Conservation (phyloP, 1,140 invertebrate species). For the Bombus confusus region DNA sequence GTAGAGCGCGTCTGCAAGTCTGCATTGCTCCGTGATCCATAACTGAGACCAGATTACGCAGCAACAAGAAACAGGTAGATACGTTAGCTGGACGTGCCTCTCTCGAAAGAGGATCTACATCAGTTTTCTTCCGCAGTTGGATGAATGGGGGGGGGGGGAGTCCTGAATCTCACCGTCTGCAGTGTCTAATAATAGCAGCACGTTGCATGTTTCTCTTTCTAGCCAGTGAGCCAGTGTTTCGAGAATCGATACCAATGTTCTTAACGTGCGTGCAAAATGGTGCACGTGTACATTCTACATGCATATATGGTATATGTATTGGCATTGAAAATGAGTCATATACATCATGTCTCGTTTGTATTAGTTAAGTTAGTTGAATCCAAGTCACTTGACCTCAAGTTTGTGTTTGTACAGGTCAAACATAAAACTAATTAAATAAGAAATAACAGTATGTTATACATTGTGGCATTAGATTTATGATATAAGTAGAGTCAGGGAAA, state of each 20-base stretch:
- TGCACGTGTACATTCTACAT: not conserved
- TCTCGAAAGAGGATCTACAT: constrained; percentile 12
- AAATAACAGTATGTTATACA: too few relatives aligned
- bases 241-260: not conserved
- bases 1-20: not conserved
- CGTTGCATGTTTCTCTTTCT: constrained; percentile 2
- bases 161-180: constrained; percentile 26
- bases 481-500: too few relatives aligned
- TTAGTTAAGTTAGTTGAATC: not conserved
- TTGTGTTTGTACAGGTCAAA: too few relatives aligned
- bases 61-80: constrained; percentile 23
- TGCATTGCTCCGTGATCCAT: constrained; percentile 20
- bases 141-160: constrained; percentile 1
- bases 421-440: too few relatives aligned
- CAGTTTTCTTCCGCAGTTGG: constrained; percentile 32
- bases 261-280: not conserved
- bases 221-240: not conserved
- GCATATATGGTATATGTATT: not conserved
- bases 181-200: constrained; percentile 15
- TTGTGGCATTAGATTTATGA: too few relatives aligned
- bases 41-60: constrained; percentile 40
- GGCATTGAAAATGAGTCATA: not conserved
- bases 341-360: not conserved
- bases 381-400: too few relatives aligned
- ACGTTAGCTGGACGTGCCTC: constrained; percentile 12